Percentiles rank a stretch among this genome's conserved stretches.
Conservation (phyloP, 2,888 invertebrate species). For the Metacarcinus magister region DNA sequence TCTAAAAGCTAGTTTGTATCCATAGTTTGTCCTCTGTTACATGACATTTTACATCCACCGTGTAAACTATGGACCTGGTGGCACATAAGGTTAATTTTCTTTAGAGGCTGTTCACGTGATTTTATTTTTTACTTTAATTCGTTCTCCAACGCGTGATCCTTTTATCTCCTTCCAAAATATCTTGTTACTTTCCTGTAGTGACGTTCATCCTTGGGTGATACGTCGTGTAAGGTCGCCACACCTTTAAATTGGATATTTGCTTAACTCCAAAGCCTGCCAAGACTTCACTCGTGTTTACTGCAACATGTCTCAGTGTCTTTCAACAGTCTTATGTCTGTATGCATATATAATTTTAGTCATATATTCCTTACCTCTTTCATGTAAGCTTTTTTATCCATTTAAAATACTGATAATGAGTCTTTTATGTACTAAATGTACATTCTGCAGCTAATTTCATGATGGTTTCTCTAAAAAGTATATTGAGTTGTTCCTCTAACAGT, state of each 20-base stretch:
- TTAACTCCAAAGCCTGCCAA: neutral
- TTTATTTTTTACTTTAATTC: neutral
- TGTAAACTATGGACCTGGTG: neutral
- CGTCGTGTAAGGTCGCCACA: neutral
- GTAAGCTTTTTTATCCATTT: neutral
- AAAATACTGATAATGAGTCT: neutral
- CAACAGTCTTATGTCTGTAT: neutral
- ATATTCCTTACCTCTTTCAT: neutral
- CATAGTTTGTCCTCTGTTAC: neutral
- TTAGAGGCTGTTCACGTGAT: neutral
- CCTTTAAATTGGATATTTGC: neutral
- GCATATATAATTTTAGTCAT: neutral
- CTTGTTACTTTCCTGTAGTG: neutral
- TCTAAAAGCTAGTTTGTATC: neutral
- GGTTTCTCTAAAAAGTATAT: neutral
- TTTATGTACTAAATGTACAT: neutral
- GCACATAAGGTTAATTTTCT: neutral
- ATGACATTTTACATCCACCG: neutral
- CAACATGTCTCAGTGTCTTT: neutral
- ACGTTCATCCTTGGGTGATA: neutral
- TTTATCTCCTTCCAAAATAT: conserved; percentile 10
- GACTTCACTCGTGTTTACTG: neutral
- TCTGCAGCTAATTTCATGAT: neutral
- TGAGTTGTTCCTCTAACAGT: neutral
- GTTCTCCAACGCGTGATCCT: neutral